These are phyloP conservation scores for Plotosus lineatus DNA, from an alignment of 2,113 vertebrate genomes.

Conservation along the genomic window DNA sequence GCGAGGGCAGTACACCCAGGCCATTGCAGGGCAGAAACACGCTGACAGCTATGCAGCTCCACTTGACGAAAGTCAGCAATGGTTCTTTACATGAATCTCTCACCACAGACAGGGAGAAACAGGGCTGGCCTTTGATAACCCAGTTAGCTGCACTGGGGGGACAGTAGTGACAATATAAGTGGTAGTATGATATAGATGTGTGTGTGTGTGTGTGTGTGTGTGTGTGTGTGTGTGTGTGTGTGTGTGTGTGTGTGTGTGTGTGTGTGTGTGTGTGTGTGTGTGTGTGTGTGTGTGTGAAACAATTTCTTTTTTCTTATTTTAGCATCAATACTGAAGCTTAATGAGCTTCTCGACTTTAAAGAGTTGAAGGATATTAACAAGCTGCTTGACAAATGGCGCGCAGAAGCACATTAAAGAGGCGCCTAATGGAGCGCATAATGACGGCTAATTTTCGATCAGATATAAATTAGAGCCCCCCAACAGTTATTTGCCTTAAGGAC, in stretches of 20 bases:
- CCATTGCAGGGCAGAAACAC: no score
- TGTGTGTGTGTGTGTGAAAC: background rate
- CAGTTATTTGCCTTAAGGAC: conserved; percentile 99
- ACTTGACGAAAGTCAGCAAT: no score
- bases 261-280: background rate
- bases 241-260: background rate
- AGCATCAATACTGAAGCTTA: conserved; percentile 95
- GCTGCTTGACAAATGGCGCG: conserved; percentile 99
- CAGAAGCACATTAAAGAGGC: conserved; percentile 99
- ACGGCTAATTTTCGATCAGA: conserved; percentile 99
- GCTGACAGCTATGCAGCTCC: no score
- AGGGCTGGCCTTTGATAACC: no score
- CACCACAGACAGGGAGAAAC: no score
- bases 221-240: background rate
- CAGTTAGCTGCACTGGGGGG: no score
- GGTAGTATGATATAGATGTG: no score
- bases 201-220: background rate
- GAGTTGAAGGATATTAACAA: conserved; percentile 99
- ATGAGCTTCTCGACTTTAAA: conserved; percentile 99
- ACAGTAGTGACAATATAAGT: no score
- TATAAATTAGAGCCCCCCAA: conserved; percentile 99
- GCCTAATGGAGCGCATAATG: conserved; percentile 99
- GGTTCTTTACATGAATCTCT: no score
- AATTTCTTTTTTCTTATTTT: conserved; percentile 75
- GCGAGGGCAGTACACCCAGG: no score